These are phyloP conservation scores for Neogale vison DNA, from an alignment of 2,113 vertebrate species.

Conservation along the genomic window DNA sequence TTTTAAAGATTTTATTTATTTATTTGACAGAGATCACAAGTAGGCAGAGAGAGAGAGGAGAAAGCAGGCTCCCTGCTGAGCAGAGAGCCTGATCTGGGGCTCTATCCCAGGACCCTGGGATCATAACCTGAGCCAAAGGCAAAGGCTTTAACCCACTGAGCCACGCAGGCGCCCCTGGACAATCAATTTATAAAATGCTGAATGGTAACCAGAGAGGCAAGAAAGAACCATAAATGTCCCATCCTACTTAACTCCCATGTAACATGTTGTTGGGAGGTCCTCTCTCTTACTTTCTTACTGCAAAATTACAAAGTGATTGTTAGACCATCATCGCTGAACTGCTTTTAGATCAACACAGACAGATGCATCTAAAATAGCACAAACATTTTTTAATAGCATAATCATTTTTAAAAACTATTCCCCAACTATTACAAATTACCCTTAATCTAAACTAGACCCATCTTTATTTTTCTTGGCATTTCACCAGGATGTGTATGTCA, in stretches of 20 bases:
- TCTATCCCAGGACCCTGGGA: too few species aligned
- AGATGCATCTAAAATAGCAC: not conserved
- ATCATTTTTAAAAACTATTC: not conserved
- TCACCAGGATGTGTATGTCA: not conserved
- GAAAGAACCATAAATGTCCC: not conserved
- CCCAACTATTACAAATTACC: not conserved
- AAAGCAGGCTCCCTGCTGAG: too few species aligned
- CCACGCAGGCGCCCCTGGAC: not conserved
- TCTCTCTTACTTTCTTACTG: not conserved
- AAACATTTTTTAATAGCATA: not conserved
- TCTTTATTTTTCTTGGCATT: not conserved
- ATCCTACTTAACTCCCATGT: not conserved
- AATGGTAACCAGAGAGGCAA: not conserved
- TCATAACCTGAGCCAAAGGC: too few species aligned
- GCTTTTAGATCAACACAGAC: not conserved
- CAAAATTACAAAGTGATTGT: not conserved
- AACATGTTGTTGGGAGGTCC: not conserved
- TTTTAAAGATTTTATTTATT: too few species aligned
- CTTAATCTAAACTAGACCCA: not conserved
- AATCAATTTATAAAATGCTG: not conserved
- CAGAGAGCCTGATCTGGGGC: too few species aligned
- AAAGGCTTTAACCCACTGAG: too few species aligned
- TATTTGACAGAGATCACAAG: too few species aligned
- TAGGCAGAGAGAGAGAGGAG: too few species aligned
- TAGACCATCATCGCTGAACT: not conserved